Conservation (phyloP, 2,888 invertebrate species). For the Melitaea athalia region DNA sequence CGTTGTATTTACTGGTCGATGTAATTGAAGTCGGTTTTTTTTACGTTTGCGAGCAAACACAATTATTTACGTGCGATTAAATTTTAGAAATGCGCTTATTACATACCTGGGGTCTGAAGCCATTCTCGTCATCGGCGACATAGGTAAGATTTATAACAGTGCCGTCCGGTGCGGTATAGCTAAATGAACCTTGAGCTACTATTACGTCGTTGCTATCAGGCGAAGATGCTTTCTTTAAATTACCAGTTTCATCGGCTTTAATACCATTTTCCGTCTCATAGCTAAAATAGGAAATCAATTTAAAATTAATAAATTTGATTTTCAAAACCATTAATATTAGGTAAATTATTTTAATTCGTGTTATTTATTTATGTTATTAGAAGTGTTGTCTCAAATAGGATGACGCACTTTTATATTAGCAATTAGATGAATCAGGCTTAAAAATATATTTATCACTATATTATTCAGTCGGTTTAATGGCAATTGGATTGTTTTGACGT, state of each 20-base stretch:
- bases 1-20: too few species aligned
- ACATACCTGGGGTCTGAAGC: conserved; percentile 78
- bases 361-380: too few species aligned
- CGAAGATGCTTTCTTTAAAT: conserved; percentile 87
- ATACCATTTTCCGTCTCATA: conserved; percentile 92
- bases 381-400: too few species aligned
- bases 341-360: too few species aligned
- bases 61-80: too few species aligned
- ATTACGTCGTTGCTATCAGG: conserved; percentile 86
- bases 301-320: not conserved
- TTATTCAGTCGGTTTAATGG: too few species aligned
- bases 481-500: too few species aligned
- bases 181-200: conserved; percentile 85
- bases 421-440: too few species aligned
- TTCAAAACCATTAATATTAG: not conserved
- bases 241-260: conserved; percentile 89
- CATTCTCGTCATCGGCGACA: conserved; percentile 87
- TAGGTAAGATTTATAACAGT: conserved; percentile 86
- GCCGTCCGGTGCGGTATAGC: conserved; percentile 87
- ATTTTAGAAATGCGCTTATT: not conserved
- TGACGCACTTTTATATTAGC: too few species aligned
- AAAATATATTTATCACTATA: too few species aligned
- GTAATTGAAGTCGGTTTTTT: too few species aligned
- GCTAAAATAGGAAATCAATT: conserved; percentile 60
- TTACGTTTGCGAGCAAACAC: too few species aligned